Evolutionary conservation across 2,888 invertebrate genomes (phyloP).

Genomic region (Cynaeus angustus): DNA sequence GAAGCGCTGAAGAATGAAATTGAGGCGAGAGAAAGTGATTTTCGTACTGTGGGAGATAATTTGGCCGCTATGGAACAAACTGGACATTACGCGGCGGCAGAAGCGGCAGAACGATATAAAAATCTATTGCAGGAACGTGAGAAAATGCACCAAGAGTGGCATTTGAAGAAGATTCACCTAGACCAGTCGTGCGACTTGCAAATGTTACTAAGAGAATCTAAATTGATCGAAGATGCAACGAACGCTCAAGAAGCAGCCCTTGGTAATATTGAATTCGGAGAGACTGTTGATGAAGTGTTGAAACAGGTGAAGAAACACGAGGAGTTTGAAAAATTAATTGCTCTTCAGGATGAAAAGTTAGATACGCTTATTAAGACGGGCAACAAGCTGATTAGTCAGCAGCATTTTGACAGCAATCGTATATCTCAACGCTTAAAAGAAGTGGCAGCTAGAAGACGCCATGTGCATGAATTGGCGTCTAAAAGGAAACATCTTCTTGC

Average conservation of each 20-base stretch:
- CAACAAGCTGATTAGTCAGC: constrained; percentile 88
- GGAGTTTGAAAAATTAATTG: constrained; percentile 93
- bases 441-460: constrained; percentile 81
- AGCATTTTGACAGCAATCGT: constrained; percentile 91
- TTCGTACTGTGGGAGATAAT: constrained; percentile 82
- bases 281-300: constrained; percentile 91
- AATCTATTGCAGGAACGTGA: constrained; percentile 86
- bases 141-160: constrained; percentile 89
- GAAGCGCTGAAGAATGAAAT: constrained; percentile 89
- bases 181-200: constrained; percentile 95
- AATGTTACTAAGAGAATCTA: constrained; percentile 95
- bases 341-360: constrained; percentile 92
- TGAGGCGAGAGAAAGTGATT: constrained; percentile 90
- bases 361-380: constrained; percentile 88
- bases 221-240: constrained; percentile 91
- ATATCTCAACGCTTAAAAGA: constrained; percentile 85
- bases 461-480: constrained; percentile 80
- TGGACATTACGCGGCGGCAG: constrained; percentile 85
- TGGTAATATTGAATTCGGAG: constrained; percentile 79
- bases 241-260: constrained; percentile 90
- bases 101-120: constrained; percentile 86
- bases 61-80: constrained; percentile 90
- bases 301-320: constrained; percentile 94
- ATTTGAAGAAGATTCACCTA: constrained; percentile 88
- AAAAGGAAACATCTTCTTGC: constrained; percentile 81